phyloP scores from a whole-genome alignment of 2,113 vertebrate genomes.

The Bujurquina vittata region DNA sequence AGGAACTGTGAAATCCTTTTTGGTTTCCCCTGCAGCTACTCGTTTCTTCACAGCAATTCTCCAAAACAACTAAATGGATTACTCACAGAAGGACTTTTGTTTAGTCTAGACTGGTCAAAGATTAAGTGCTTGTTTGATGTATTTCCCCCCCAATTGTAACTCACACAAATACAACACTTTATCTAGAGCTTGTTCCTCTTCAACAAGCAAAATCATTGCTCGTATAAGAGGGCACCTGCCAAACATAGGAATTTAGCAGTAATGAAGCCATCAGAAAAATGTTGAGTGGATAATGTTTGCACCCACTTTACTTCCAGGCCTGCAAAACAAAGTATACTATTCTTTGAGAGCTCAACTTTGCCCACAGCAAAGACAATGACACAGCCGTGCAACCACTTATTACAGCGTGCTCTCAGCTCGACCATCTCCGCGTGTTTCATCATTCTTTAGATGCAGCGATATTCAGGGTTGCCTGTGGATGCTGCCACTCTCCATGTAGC shows the following conservation, averaged over 20 bases:
- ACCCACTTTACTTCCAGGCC: conserved; percentile 13
- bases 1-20: conserved; percentile 22
- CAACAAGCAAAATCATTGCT: conserved; percentile 47
- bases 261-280: conserved; percentile 63
- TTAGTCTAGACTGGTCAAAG: conserved; percentile 43
- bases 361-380: conserved; percentile 36
- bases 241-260: conserved; percentile 40
- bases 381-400: conserved; percentile 40
- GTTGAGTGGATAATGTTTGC: conserved; percentile 53
- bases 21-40: conserved; percentile 6
- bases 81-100: conserved; percentile 34
- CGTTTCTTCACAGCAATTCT: conserved; percentile 9
- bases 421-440: conserved; percentile 29
- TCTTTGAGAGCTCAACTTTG: conserved; percentile 24
- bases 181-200: conserved; percentile 33
- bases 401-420: conserved; percentile 19
- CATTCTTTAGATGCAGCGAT: conserved; percentile 24
- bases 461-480: conserved; percentile 17
- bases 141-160: conserved; percentile 43
- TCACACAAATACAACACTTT: conserved; percentile 48
- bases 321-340: conserved; percentile 8
- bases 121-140: conserved; percentile 57
- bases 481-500: conserved; percentile 35
- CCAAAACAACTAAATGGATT: conserved; percentile 35
- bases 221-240: conserved; percentile 28